These are phyloP conservation scores for Epinotia demarniana DNA, from an alignment of 2,888 invertebrate genomes.

Conservation along the genomic window DNA sequence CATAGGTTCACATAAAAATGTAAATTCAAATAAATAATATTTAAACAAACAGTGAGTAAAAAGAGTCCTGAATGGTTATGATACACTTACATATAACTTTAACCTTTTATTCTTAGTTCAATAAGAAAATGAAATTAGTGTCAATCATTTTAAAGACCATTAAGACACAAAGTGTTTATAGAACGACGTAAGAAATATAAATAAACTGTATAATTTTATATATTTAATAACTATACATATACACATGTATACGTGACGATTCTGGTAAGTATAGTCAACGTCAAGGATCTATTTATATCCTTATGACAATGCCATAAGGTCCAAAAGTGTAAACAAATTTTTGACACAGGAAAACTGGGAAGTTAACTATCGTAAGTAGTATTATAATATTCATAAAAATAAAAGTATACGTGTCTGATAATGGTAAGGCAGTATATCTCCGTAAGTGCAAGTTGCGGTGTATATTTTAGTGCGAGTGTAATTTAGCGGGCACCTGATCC, in stretches of 20 bases:
- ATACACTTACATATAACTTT: not conserved
- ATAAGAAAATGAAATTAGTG: not conserved
- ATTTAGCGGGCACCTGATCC: conserved; percentile 32
- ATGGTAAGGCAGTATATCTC: conserved; percentile 16
- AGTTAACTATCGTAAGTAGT: conserved; percentile 3
- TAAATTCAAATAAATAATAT: conserved; percentile 20
- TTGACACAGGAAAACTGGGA: not conserved
- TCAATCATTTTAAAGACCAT: not conserved
- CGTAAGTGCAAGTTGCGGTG: conserved; percentile 21
- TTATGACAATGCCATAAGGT: too few relatives aligned
- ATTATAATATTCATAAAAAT: conserved; percentile 23
- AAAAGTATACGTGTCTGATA: conserved; percentile 20
- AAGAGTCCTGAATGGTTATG: not conserved
- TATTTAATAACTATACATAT: not conserved
- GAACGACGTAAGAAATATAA: too few relatives aligned
- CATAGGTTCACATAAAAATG: conserved; percentile 21
- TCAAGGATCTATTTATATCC: too few relatives aligned
- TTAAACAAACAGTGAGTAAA: not conserved
- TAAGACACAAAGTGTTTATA: not conserved
- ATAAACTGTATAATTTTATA: not conserved
- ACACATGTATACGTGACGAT: not conserved
- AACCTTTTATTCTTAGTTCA: not conserved
- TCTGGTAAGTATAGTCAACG: not conserved
- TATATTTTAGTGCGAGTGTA: conserved; percentile 31
- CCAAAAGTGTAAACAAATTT: too few relatives aligned